Evolutionary conservation across 2,888 invertebrate species (phyloP).

Genomic region (Cyrtodaria siliqua): DNA sequence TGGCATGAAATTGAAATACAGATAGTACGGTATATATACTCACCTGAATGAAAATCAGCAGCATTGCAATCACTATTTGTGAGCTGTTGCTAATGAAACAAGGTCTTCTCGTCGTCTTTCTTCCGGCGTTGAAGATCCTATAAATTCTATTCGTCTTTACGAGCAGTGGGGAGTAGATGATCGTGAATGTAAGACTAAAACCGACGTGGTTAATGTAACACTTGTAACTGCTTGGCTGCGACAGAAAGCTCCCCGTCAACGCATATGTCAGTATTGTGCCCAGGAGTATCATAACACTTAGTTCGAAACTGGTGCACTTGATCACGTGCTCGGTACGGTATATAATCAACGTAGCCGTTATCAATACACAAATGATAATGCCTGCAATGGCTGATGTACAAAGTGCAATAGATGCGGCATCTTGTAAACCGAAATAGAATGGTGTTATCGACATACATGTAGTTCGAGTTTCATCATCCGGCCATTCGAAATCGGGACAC

Average conservation of each 20-base stretch:
- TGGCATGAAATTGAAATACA: no score
- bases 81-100: slow-evolving; percentile 76
- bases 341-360: slow-evolving; percentile 56
- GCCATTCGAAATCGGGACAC: slow-evolving; percentile 71
- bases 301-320: slow-evolving; percentile 81
- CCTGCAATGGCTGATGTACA: slow-evolving; percentile 60
- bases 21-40: slow-evolving; percentile 14
- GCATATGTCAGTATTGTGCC: slow-evolving; percentile 78
- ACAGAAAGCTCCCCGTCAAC: slow-evolving; percentile 74
- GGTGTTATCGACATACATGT: slow-evolving; percentile 60
- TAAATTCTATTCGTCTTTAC: slow-evolving; percentile 82
- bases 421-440: slow-evolving; percentile 46
- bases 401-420: slow-evolving; percentile 64
- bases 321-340: slow-evolving; percentile 78
- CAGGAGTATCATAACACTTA: slow-evolving; percentile 77
- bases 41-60: slow-evolving; percentile 77
- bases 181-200: slow-evolving; percentile 81
- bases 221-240: slow-evolving; percentile 68
- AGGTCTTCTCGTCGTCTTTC: slow-evolving; percentile 72
- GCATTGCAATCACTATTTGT: slow-evolving; percentile 74
- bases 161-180: slow-evolving; percentile 81
- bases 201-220: slow-evolving; percentile 79
- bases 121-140: slow-evolving; percentile 78
- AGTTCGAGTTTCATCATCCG: slow-evolving; percentile 47
- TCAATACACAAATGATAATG: slow-evolving; percentile 53